Conservation (phyloP, 92 coral and sea anemone genomes). For the Muricea muricata region DNA sequence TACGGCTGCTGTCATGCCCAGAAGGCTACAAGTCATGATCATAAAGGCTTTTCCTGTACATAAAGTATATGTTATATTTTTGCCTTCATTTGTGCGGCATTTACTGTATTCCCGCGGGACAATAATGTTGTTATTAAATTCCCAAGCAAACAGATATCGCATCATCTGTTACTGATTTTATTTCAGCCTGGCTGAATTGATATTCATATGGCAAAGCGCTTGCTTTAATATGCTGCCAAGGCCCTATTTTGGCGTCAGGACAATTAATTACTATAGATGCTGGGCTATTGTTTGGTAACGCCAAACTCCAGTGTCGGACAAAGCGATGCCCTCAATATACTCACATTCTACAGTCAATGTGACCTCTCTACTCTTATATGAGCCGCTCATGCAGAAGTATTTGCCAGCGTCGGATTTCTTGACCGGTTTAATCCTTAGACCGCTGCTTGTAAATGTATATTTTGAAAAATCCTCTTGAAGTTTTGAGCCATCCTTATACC, state of each 20-base stretch:
- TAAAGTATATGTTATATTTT: too few relatives aligned
- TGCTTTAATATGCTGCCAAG: not conserved
- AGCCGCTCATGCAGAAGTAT: slow-evolving; percentile 36
- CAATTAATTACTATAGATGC: not conserved
- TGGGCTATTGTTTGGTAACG: not conserved
- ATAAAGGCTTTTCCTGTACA: too few relatives aligned
- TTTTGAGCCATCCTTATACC: not conserved
- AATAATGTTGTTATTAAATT: not conserved
- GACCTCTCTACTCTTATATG: not conserved
- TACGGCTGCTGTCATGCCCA: too few relatives aligned
- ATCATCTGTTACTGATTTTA: not conserved
- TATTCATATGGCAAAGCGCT: not conserved
- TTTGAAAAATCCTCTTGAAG: not conserved
- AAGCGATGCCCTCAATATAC: slow-evolving; percentile 9
- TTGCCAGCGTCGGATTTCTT: slow-evolving; percentile 17
- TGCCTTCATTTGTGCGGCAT: too few relatives aligned
- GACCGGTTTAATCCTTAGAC: slow-evolving; percentile 11
- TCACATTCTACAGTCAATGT: slow-evolving; percentile 32
- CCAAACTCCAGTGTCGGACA: not conserved
- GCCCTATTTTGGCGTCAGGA: slow-evolving; percentile 6
- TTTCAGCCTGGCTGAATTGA: not conserved
- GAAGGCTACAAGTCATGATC: too few relatives aligned
- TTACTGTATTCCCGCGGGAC: not conserved
- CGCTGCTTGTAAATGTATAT: not conserved
- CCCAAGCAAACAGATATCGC: not conserved